phyloP scores from a whole-genome alignment of 1,140 invertebrate genomes.

The Pogonomyrmex barbatus region DNA sequence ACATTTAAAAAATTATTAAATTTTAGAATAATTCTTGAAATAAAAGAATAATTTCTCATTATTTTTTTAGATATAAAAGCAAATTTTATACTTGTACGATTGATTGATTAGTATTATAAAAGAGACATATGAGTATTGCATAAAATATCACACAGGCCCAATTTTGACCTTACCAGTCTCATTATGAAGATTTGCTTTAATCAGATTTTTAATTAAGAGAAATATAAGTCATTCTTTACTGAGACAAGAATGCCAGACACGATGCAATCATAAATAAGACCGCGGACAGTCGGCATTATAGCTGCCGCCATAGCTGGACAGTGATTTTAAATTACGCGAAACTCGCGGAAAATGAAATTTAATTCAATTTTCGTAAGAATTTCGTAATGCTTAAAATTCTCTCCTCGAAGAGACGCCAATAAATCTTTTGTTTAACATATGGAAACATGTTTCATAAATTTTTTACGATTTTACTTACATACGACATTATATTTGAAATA shows the following conservation, averaged over 20 bases:
- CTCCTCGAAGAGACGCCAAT: neutral
- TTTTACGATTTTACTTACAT: slow-evolving; percentile 12
- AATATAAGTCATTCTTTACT: slow-evolving; percentile 52
- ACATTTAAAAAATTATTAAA: neutral
- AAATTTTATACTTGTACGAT: neutral
- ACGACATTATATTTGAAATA: slow-evolving; percentile 6
- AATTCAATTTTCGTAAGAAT: slow-evolving; percentile 58
- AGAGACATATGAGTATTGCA: neutral
- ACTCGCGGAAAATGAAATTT: slow-evolving; percentile 58
- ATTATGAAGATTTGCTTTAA: slow-evolving; percentile 31
- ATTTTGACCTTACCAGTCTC: neutral
- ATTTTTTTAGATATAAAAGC: neutral
- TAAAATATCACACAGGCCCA: neutral
- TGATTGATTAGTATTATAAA: neutral
- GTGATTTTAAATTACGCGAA: slow-evolving; percentile 68
- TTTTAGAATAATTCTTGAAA: neutral
- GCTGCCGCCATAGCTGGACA: slow-evolving; percentile 21
- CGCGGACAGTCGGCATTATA: slow-evolving; percentile 49
- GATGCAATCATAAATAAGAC: slow-evolving; percentile 60
- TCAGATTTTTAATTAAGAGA: slow-evolving; percentile 60
- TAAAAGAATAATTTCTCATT: neutral
- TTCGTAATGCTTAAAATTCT: slow-evolving; percentile 14
- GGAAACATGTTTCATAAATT: neutral
- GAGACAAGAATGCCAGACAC: slow-evolving; percentile 43
- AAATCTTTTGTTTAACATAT: slow-evolving; percentile 32